These are phyloP conservation scores for Aphyosemion australe DNA, from an alignment of 2,113 vertebrate genomes.

Conservation along the genomic window DNA sequence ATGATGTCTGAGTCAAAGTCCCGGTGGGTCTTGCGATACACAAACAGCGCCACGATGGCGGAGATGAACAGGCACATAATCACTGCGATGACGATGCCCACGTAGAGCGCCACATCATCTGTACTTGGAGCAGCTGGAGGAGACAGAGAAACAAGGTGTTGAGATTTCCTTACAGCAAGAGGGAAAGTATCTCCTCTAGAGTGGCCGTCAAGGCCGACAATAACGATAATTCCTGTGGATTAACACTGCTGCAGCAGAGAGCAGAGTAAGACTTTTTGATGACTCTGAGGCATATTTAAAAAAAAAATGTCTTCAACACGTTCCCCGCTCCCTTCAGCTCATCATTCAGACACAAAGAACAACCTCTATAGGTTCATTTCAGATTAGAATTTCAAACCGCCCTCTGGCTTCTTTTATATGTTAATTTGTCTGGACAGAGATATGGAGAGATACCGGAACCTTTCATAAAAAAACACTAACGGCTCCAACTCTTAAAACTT, in stretches of 20 bases:
- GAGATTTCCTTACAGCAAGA: neutral
- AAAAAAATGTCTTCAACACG: conserved; percentile 12
- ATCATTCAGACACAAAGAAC: conserved; percentile 28
- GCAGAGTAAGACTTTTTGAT: conserved; percentile 5
- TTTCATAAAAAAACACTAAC: conserved; percentile 34
- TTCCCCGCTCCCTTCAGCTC: conserved; percentile 23
- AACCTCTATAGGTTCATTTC: conserved; percentile 33
- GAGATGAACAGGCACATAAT: conserved; percentile 95
- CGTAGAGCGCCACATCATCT: conserved; percentile 91
- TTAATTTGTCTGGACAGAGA: conserved; percentile 49
- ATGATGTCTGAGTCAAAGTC: conserved; percentile 95
- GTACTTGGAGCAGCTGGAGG: conserved; percentile 88
- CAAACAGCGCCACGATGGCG: conserved; percentile 87
- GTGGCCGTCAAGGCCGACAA: neutral
- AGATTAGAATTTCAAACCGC: conserved; percentile 49
- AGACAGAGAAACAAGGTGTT: conserved; percentile 13
- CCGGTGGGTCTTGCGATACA: conserved; percentile 94
- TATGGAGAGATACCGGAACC: conserved; percentile 34
- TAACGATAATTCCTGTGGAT: neutral
- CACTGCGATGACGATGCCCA: conserved; percentile 90
- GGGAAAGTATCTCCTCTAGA: neutral
- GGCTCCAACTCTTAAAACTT: conserved; percentile 50
- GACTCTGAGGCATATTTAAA: neutral
- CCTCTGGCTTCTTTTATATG: conserved; percentile 38
- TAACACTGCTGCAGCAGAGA: neutral